These are phyloP conservation scores for Xylota sylvarum DNA, from an alignment of 2,888 invertebrate genomes.

Conservation along the genomic window DNA sequence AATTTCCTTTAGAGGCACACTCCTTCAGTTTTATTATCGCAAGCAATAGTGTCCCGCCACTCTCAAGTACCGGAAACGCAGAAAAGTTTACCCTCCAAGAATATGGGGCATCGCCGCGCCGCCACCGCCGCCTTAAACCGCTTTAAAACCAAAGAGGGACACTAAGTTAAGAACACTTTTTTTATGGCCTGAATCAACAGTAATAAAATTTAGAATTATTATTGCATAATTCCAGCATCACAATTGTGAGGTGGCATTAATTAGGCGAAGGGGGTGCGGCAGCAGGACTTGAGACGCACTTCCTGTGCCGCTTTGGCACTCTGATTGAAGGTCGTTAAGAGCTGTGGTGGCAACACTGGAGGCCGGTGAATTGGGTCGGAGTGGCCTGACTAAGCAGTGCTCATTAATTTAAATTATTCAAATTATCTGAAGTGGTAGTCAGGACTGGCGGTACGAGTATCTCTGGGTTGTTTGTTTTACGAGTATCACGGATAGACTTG, in stretches of 20 bases:
- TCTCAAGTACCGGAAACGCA: slow-evolving; percentile 38
- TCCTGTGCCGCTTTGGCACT: slow-evolving; percentile 4
- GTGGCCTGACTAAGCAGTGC: slow-evolving; percentile 64
- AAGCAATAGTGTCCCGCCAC: slow-evolving; percentile 57
- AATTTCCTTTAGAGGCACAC: slow-evolving; percentile 21
- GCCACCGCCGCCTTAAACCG: neutral
- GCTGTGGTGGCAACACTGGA: slow-evolving; percentile 26
- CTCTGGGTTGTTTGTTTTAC: slow-evolving; percentile 60
- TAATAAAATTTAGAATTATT: slow-evolving; percentile 71
- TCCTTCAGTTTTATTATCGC: slow-evolving; percentile 38
- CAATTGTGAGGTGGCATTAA: slow-evolving; percentile 63
- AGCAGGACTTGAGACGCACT: slow-evolving; percentile 17
- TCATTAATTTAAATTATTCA: slow-evolving; percentile 76
- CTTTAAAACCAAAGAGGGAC: slow-evolving; percentile 9
- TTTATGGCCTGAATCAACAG: slow-evolving; percentile 57
- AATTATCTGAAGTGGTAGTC: slow-evolving; percentile 64
- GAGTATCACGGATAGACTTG: slow-evolving; percentile 35
- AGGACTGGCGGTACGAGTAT: slow-evolving; percentile 46
- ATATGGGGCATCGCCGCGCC: too few species aligned
- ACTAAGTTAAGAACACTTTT: slow-evolving; percentile 3
- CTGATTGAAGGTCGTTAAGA: slow-evolving; percentile 43
- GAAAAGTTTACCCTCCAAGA: slow-evolving; percentile 26
- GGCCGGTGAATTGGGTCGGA: slow-evolving; percentile 19
- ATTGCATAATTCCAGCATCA: slow-evolving; percentile 70
- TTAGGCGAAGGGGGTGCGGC: slow-evolving; percentile 37